Base-by-base conservation (phyloP, 2,888 invertebrate species). In the Acronicta alni region DNA sequence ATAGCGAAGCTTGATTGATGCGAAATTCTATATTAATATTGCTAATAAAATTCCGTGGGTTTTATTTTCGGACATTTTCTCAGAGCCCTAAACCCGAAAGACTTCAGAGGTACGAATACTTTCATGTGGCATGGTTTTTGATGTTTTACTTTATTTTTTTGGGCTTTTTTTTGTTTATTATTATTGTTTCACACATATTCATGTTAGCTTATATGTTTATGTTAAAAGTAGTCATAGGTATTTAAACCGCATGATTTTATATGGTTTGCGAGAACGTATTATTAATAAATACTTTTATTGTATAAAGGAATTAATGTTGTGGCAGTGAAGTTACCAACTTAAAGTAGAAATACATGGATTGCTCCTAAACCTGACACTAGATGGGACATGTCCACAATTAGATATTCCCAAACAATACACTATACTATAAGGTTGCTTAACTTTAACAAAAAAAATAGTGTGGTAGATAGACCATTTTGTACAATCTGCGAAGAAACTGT, bases 111-210 rank as follows among this genome's bases (percentile, higher is more conserved):
- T 89, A 89, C 84, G 87, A 62, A 75, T 46, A 67, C 44, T 79
- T 73, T 59, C 46, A 74, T 80, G 81, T 84, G 79, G 89, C 90
- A 90, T 90, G 90, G 72, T 80, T 88, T n/a, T 71, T 66, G 55
- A 85, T 89, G 84, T 77, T 69, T 76, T 77, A 52, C 59, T 69
- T 65, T 67, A 70, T 72, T 68, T 68, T 76, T 61, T 60, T 48
- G 30, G 61, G 67, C 57, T 67, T 63, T 61, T 16, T 54, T 69
- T 69, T 71, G 57, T 68, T 70, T 71, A 65, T 66, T 77, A 68
- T 68, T 26, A 43, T 57, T 68, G n/a, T 75, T 81, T 84, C 89
- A 91, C 91, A 91, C 89, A 90, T 89, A 87, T 88, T 83, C 89
- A 89, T 87, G 79, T 89, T 90, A 89, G 87, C 83, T 75, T 73